These are phyloP conservation scores for Paramisgurnus dabryanus DNA, from an alignment of 2,113 vertebrate species.

Conservation along the genomic window DNA sequence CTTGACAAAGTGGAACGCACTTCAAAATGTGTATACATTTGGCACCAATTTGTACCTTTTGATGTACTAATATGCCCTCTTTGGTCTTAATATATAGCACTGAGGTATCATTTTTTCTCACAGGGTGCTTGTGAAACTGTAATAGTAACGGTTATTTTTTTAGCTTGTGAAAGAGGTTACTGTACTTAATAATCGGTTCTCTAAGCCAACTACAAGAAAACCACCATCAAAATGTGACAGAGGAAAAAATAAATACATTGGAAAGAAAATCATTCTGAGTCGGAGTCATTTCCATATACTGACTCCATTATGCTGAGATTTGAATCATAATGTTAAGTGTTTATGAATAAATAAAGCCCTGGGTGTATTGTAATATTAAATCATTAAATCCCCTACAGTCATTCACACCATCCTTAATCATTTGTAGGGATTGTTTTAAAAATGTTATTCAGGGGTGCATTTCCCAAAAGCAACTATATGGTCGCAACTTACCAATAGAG, in stretches of 20 bases:
- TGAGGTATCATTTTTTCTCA: too few species aligned
- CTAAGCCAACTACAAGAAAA: conserved; percentile 49
- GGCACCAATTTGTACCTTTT: too few species aligned
- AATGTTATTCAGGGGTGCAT: background rate
- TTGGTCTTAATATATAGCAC: too few species aligned
- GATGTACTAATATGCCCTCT: too few species aligned
- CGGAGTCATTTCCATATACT: background rate
- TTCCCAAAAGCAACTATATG: background rate
- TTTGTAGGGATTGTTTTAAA: background rate
- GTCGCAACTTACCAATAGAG: too few species aligned
- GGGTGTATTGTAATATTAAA: background rate
- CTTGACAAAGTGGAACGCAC: too few species aligned
- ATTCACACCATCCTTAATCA: background rate
- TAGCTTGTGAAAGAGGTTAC: conserved; percentile 35
- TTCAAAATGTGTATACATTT: too few species aligned
- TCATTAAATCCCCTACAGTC: background rate
- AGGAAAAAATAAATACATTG: conserved; percentile 50
- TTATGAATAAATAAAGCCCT: background rate
- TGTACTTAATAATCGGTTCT: conserved; percentile 31
- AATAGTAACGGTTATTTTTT: conserved; percentile 13
- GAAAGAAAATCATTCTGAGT: too few species aligned
- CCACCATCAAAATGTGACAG: conserved; percentile 30
- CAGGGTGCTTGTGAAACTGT: conserved; percentile 30
- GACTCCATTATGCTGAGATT: background rate
- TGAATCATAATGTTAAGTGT: background rate